Base-by-base conservation (phyloP, 1,140 invertebrate genomes). In the Melitaea cinxia region DNA sequence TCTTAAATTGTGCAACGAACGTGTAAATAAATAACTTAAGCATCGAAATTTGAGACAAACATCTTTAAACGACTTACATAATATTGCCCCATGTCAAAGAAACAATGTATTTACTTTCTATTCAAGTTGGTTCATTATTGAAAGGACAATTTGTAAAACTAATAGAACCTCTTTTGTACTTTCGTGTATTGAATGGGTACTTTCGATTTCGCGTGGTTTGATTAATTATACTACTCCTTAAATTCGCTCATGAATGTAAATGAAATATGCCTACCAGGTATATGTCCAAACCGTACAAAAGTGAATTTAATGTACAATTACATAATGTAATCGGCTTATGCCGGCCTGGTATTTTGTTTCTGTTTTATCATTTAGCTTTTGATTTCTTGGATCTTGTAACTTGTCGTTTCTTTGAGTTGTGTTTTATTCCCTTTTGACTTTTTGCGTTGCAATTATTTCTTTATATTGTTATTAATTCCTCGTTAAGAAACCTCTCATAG, bases 201-300 rank as follows among this genome's bases (percentile, higher is more conserved):
- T 77, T 77, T 77, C 72, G 62, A 70, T 77, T 72, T 74, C 70
- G 61, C 67, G 54, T 50, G 37, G 60, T 60, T 71, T 77, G 72
- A 73, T 73, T 73, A 72, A 77, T 77, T 67, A 57, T 58, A 50
- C 64, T 63, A 68, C 62, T 66, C 62, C 67, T 37, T 52, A 74
- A 74, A 70, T 71, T 69, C 67, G 74, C 59, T 47, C 47, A 50
- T 71, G 68, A 77, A 77, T 73, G 61, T 49, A 71, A 64, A 63
- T 65, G 33, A 50, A 14, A 50, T 52, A 52, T 60, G 28, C 58
- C 12, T 17, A 47, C 21, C 42, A n/a, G 19, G 42, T 47, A 12
- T 47, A 10, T 21, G 9, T 45, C 14, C 6, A 14, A 39, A 39
- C 14, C 9, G 14, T n/a, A 23, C 42, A 47, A 47, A 47, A 47